phyloP scores from a whole-genome alignment of 2,888 invertebrate species.

The Orthosia gothica region DNA sequence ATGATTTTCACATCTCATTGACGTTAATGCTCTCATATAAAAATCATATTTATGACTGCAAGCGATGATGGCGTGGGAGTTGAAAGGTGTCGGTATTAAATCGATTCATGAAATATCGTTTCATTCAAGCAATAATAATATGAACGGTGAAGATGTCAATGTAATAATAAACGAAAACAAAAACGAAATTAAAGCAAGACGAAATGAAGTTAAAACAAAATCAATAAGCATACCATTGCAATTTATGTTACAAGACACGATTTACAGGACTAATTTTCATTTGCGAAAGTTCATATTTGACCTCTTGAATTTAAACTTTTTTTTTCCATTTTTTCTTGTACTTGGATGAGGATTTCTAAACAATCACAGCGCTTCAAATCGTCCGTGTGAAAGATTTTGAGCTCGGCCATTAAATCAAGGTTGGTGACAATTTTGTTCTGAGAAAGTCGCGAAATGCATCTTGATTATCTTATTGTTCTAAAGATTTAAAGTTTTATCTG shows the following conservation, averaged over 20 bases:
- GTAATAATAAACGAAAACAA: neutral
- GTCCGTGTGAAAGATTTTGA: constrained; percentile 58
- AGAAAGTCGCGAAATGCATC: constrained; percentile 71
- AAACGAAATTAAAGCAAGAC: neutral
- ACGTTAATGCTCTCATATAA: constrained; percentile 40
- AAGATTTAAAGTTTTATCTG: constrained; percentile 68
- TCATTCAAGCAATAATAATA: neutral
- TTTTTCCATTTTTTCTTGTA: constrained; percentile 5
- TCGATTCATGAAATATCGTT: constrained; percentile 9
- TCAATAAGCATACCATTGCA: neutral
- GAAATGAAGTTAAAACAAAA: neutral
- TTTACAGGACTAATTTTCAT: neutral
- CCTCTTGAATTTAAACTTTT: constrained; percentile 13
- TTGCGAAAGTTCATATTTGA: neutral
- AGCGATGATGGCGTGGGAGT: constrained; percentile 27
- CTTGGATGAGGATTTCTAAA: constrained; percentile 20
- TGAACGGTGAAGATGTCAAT: constrained; percentile 12
- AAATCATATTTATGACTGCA: constrained; percentile 55
- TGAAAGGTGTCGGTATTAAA: constrained; percentile 27
- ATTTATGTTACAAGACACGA: neutral
- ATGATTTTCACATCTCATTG: constrained; percentile 50
- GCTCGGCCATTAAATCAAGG: constrained; percentile 60
- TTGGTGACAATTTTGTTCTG: constrained; percentile 70
- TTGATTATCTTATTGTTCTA: constrained; percentile 72
- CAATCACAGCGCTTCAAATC: constrained; percentile 36